Conservation (phyloP, 2,797 vertebrate species). For the Syndactyla subalaris region DNA sequence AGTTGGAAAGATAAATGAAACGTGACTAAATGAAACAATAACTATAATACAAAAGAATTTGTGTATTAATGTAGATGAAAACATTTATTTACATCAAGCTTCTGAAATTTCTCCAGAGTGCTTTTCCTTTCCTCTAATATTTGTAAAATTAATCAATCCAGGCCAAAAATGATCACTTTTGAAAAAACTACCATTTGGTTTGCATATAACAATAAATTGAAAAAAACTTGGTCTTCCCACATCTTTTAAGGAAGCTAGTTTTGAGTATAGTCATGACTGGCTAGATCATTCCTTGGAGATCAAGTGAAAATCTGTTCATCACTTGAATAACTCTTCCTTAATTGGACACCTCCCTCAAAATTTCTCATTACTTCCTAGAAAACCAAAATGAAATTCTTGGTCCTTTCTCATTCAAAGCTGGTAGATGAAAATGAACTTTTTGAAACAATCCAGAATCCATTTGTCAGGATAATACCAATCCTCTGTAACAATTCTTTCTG, state of each 20-base stretch:
- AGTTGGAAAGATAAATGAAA: not conserved
- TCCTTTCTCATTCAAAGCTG: conserved; percentile 8
- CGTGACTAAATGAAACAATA: not conserved
- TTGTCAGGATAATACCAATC: conserved; percentile 64
- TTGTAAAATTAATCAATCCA: conserved; percentile 8
- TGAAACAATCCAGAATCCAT: conserved; percentile 52
- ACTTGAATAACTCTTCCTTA: not conserved
- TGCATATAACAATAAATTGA: not conserved
- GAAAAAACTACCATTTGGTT: not conserved
- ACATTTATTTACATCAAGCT: not conserved
- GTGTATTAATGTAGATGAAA: not conserved
- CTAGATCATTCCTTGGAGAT: not conserved
- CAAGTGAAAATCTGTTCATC: not conserved
- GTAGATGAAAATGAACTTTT: conserved; percentile 38
- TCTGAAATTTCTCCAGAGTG: not conserved
- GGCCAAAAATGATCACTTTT: not conserved
- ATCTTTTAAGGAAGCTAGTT: not conserved
- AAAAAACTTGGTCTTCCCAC: not conserved
- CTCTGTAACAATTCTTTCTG: conserved; percentile 59
- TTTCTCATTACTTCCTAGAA: not conserved
- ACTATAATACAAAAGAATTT: not conserved
- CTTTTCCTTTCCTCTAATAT: not conserved
- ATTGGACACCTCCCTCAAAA: not conserved
- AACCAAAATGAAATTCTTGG: not conserved
- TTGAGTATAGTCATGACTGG: not conserved